A percentile compares a stretch with the other conserved stretches of the same genome.
Evolutionary conservation across 1,140 invertebrate genomes (phyloP).

Genomic region (Coelopa frigida): DNA sequence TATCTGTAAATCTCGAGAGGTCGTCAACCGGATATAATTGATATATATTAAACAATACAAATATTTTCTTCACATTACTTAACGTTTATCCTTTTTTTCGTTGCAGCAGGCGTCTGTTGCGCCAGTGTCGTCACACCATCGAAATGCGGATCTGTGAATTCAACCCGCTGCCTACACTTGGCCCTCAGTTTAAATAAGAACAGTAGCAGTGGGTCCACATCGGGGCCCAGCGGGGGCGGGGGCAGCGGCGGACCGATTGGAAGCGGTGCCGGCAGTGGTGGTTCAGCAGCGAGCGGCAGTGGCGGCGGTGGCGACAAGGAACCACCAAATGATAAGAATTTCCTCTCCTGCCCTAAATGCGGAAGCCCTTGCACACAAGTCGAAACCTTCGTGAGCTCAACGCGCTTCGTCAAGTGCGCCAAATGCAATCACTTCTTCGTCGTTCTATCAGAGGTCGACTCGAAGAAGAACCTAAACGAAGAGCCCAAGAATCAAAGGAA

Average conservation of each 20-base stretch:
- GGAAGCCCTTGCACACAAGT: slow-evolving; percentile 93
- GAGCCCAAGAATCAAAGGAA: slow-evolving; percentile 60
- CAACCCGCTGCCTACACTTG: slow-evolving; percentile 12
- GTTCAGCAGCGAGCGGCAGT: slow-evolving; percentile 15
- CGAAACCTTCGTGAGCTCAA: slow-evolving; percentile 93
- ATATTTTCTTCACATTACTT: not conserved
- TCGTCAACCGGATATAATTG: too few species aligned
- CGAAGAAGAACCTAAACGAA: slow-evolving; percentile 77
- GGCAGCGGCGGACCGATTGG: slow-evolving; percentile 1
- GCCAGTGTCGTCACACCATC: slow-evolving; percentile 2
- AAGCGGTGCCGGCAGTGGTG: slow-evolving; percentile 14
- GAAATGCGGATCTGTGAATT: slow-evolving; percentile 3
- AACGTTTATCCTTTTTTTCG: not conserved
- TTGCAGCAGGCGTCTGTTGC: slow-evolving; percentile 7
- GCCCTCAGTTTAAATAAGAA: slow-evolving; percentile 3
- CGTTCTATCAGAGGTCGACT: slow-evolving; percentile 87
- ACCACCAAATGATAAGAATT: slow-evolving; percentile 41
- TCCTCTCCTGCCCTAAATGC: slow-evolving; percentile 85
- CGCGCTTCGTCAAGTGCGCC: slow-evolving; percentile 94
- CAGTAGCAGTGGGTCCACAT: not conserved
- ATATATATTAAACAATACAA: too few species aligned
- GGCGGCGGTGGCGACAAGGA: slow-evolving; percentile 26
- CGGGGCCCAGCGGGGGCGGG: slow-evolving; percentile 6
- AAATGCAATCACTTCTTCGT: slow-evolving; percentile 98
- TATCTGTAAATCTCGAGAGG: too few species aligned